Percentiles rank a stretch among this genome's conserved stretches.
Evolutionary conservation across 2,888 invertebrate species (phyloP).

Genomic region (Petrophora chlorosata): DNA sequence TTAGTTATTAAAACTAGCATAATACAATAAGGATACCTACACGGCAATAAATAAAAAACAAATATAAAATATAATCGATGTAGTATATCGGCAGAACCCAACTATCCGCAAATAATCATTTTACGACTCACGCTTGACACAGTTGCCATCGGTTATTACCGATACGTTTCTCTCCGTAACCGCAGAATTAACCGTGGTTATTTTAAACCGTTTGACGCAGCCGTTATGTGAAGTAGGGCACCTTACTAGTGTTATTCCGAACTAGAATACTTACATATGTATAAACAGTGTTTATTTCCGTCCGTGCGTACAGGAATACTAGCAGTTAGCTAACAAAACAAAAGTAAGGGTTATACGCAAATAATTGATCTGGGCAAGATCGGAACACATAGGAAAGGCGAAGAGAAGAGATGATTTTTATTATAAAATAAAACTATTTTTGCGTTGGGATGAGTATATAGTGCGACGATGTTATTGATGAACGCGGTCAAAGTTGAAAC

Average conservation of each 20-base stretch:
- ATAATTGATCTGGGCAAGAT: too few species aligned
- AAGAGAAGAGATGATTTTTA: too few species aligned
- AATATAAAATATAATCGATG: too few species aligned
- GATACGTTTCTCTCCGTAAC: neutral
- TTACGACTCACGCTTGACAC: neutral
- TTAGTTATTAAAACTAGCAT: too few species aligned
- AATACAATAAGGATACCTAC: too few species aligned
- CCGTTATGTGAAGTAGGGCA: slow-evolving; percentile 2
- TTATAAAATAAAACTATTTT: too few species aligned
- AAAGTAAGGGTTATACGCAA: slow-evolving; percentile 15
- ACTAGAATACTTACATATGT: slow-evolving; percentile 20
- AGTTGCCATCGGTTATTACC: neutral
- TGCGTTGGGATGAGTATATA: too few species aligned
- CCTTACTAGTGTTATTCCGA: slow-evolving; percentile 3
- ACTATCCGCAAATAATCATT: slow-evolving; percentile 1
- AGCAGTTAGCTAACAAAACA: neutral
- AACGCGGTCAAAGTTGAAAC: too few species aligned
- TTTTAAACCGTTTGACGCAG: slow-evolving; percentile 14
- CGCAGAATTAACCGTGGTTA: slow-evolving; percentile 10
- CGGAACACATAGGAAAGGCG: too few species aligned
- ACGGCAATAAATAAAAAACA: too few species aligned
- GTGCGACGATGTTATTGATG: too few species aligned
- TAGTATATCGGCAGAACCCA: too few species aligned
- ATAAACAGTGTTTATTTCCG: slow-evolving; percentile 63
- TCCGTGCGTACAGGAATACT: slow-evolving; percentile 73